Conservation (phyloP, 1,140 invertebrate species). For the Paraescarpia echinospica region DNA sequence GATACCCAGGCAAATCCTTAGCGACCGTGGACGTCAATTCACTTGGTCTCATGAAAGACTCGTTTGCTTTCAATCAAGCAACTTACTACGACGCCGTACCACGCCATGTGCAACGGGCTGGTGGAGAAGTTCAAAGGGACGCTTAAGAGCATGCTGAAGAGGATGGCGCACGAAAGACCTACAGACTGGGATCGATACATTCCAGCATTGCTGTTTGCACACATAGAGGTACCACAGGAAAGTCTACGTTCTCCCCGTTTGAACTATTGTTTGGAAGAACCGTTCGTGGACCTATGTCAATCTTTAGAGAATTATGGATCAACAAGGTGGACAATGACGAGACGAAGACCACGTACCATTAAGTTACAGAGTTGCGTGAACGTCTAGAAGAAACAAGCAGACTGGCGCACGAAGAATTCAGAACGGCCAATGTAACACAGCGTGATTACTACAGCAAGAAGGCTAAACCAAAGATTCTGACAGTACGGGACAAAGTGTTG, state of each 20-base stretch:
- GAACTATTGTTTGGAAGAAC: slow-evolving; percentile 42
- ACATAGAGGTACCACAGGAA: slow-evolving; percentile 27
- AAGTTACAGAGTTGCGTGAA: slow-evolving; percentile 17
- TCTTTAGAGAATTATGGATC: slow-evolving; percentile 43
- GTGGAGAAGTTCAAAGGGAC: too few species aligned
- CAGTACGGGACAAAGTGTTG: background rate
- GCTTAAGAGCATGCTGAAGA: too few species aligned
- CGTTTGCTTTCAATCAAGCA: slow-evolving; percentile 24
- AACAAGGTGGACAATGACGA: slow-evolving; percentile 26
- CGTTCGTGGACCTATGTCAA: slow-evolving; percentile 40
- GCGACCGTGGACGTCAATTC: too few species aligned
- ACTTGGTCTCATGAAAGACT: slow-evolving; percentile 18
- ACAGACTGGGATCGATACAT: too few species aligned
- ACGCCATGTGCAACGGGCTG: slow-evolving; percentile 18
- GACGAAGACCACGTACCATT: slow-evolving; percentile 29
- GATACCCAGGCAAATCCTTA: background rate
- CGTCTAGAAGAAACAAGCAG: slow-evolving; percentile 32
- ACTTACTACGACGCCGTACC: too few species aligned
- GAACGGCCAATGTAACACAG: slow-evolving; percentile 24
- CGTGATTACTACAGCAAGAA: slow-evolving; percentile 28
- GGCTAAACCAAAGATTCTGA: background rate
- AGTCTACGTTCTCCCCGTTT: slow-evolving; percentile 40
- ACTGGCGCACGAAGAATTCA: slow-evolving; percentile 32
- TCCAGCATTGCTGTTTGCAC: slow-evolving; percentile 24
- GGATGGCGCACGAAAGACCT: too few species aligned